Base-by-base conservation (phyloP, 2,113 vertebrate species). In the Podarcis raffonei region DNA sequence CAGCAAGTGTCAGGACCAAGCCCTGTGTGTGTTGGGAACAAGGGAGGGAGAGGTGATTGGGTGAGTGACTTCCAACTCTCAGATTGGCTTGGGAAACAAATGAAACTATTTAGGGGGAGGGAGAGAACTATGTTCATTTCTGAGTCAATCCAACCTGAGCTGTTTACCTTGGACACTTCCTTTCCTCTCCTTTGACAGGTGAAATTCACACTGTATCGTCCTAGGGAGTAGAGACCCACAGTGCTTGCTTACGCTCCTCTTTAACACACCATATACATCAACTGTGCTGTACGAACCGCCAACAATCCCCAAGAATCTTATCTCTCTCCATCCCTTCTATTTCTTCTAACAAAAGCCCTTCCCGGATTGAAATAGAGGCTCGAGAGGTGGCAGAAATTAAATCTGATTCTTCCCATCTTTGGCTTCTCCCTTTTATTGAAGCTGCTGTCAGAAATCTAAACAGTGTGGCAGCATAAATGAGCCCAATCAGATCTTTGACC, bases 391-490 rank as follows among this genome's bases (percentile, higher is more conserved):
- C 87, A 88, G 72, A 53, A 68, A 83, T 88, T 77, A 83, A 69
- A 88, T 88, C 74, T 68, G 22, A 37, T 13, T 35, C 62, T 88
- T 68, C 59, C 48, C 66, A 25, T 83, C 81, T 83, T 66, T 30
- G 37, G 37, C 59, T 83, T 77, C 15, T 12, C 22, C 59, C 59
- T 77, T 66, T 83, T 68, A 42, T 30, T 18, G n/a, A 53, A 88
- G 87, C 59, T 53, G 39, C 81, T 76, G n/a, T 57, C 72, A 68
- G 81, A 87, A 37, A 85, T 92, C 84, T 83, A n/a, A 92, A 91
- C 84, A 92, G 89, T 89, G 85, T 85, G 87, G 78, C 77, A 35
- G 4, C 75, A n/a, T n/a, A 93, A 95, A 94, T 79, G 85, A 94
- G 90, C 69, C 82, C 32, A 42, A 92, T 69, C 90, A 74, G 85